Conservation (phyloP, 2,888 invertebrate genomes). For the Druceiella hillmani region DNA sequence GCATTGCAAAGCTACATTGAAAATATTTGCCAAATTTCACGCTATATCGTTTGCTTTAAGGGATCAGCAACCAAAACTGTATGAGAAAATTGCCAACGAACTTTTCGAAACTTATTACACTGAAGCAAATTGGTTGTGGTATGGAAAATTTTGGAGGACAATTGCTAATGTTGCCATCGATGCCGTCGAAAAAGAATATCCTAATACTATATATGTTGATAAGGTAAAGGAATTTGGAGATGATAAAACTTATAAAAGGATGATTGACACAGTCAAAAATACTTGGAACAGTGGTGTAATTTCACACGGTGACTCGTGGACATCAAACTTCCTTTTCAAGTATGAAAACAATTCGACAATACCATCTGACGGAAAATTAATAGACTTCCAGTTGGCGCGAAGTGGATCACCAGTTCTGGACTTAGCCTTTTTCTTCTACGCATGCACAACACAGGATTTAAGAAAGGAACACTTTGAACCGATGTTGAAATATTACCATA, state of each 20-base stretch:
- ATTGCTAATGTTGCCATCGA: conserved; percentile 53
- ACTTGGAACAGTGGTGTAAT: conserved; percentile 48
- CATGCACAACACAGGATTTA: conserved; percentile 56
- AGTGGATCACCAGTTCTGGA: conserved; percentile 55
- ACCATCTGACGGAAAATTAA: conserved; percentile 50
- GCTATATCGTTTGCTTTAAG: conserved; percentile 55
- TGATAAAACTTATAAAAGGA: conserved; percentile 46
- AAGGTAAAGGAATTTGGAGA: conserved; percentile 50
- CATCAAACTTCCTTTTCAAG: conserved; percentile 64
- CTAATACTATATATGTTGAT: conserved; percentile 51
- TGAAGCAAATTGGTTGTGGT: conserved; percentile 52
- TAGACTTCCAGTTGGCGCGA: conserved; percentile 65
- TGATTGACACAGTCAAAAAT: conserved; percentile 38
- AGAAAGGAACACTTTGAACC: conserved; percentile 54
- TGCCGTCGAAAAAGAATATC: conserved; percentile 59
- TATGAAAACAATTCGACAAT: conserved; percentile 26
- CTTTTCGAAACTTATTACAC: conserved; percentile 56
- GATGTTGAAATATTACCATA: conserved; percentile 56
- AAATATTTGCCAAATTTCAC: conserved; percentile 53
- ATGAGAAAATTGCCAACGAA: conserved; percentile 35
- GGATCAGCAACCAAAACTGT: conserved; percentile 48
- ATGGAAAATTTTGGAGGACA: conserved; percentile 46
- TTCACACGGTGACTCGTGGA: conserved; percentile 70
- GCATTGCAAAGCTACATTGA: conserved; percentile 46
- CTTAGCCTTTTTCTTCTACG: conserved; percentile 53